These are phyloP conservation scores for Phthorimaea operculella DNA, from an alignment of 1,140 invertebrate genomes.

Conservation along the genomic window DNA sequence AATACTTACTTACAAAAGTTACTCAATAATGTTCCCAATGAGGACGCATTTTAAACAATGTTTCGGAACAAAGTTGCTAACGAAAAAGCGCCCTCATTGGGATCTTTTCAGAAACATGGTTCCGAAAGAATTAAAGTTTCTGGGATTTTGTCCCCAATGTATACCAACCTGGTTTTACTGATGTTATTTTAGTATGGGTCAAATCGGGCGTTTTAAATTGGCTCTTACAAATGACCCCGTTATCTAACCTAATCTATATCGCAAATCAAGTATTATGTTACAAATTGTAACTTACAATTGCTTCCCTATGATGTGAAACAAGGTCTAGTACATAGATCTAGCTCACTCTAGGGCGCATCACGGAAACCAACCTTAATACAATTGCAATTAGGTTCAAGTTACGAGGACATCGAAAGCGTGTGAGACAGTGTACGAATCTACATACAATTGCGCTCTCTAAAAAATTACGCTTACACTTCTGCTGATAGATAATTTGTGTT, in stretches of 20 bases:
- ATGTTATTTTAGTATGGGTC: too few relatives aligned
- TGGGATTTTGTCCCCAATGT: too few relatives aligned
- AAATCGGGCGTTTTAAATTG: too few relatives aligned
- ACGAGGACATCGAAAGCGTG: constrained; percentile 28
- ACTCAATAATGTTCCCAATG: too few relatives aligned
- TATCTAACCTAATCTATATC: constrained; percentile 36
- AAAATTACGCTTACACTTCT: background rate
- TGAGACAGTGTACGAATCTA: constrained; percentile 34
- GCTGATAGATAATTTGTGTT: constrained; percentile 1
- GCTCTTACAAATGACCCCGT: constrained; percentile 19
- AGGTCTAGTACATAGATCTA: constrained; percentile 58
- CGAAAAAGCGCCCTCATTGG: too few relatives aligned
- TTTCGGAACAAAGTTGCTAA: too few relatives aligned
- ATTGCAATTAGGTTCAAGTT: constrained; percentile 10
- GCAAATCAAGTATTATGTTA: constrained; percentile 45
- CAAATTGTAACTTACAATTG: too few relatives aligned
- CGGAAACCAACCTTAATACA: constrained; percentile 20
- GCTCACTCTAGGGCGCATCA: constrained; percentile 42
- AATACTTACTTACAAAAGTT: too few relatives aligned
- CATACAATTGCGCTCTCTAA: constrained; percentile 18
- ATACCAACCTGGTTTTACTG: too few relatives aligned
- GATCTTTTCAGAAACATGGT: too few relatives aligned
- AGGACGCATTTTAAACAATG: too few relatives aligned
- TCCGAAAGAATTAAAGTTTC: too few relatives aligned
- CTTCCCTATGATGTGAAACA: constrained; percentile 48